Evolutionary conservation across 2,113 vertebrate species (phyloP).

Genomic region (Bubo blakistoni): DNA sequence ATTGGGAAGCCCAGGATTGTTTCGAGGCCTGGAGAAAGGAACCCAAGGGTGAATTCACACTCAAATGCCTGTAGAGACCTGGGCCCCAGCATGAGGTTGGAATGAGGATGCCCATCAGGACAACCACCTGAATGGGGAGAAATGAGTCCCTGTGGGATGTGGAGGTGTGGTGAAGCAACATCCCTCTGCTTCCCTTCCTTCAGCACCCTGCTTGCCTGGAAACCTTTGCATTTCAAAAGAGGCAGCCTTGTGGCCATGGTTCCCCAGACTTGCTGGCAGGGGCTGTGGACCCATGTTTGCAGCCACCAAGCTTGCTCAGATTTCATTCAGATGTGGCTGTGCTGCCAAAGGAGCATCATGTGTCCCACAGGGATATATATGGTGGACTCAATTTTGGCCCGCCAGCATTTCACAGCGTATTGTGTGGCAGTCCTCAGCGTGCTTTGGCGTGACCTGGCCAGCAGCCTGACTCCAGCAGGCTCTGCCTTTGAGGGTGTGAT

Average conservation of each 20-base stretch:
- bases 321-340: background rate
- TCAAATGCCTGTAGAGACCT: background rate
- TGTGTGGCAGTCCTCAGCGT: background rate
- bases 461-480: background rate
- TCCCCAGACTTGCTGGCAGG: background rate
- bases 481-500: background rate
- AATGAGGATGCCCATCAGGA: background rate
- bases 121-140: background rate
- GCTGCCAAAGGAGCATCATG: background rate
- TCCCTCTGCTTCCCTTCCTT: background rate
- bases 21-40: background rate
- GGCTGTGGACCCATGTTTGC: background rate
- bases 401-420: rapidly evolving
- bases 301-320: background rate
- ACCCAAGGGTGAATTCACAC: background rate
- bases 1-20: background rate
- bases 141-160: background rate
- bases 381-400: background rate
- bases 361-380: background rate
- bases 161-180: background rate
- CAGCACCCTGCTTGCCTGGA: background rate
- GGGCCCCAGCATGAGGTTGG: background rate
- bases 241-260: background rate
- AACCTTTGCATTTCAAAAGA: background rate
- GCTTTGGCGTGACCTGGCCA: background rate